These are phyloP conservation scores for Scarus forsteni DNA, from an alignment of 2,797 vertebrate species.

Conservation along the genomic window DNA sequence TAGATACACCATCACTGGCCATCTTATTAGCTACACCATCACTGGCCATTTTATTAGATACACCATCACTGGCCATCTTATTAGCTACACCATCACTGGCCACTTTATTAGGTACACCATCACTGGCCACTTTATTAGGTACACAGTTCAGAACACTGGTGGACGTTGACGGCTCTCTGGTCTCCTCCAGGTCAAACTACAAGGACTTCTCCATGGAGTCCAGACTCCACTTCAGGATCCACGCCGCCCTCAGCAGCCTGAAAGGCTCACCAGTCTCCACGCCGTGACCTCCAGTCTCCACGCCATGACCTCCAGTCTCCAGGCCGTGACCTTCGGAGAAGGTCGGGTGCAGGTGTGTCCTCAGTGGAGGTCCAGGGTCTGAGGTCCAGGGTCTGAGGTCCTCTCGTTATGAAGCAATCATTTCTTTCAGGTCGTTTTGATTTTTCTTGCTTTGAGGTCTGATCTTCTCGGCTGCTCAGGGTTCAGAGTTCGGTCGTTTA, in stretches of 20 bases:
- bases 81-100: too few species aligned
- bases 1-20: too few species aligned
- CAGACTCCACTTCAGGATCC: conserved; percentile 96
- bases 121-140: too few species aligned
- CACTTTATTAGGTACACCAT: too few species aligned
- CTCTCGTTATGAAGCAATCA: not conserved
- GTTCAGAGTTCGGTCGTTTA: too few species aligned
- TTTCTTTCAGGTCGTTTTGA: conserved; percentile 1
- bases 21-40: too few species aligned
- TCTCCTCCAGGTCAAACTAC: conserved; percentile 89
- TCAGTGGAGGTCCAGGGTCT: not conserved
- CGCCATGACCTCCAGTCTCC: conserved; percentile 84
- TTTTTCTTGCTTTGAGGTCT: conserved; percentile 38
- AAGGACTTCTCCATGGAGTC: conserved; percentile 99
- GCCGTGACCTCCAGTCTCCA: conserved; percentile 84
- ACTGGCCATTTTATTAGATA: too few species aligned
- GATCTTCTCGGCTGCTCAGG: not conserved
- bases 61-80: too few species aligned
- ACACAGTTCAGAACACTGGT: too few species aligned
- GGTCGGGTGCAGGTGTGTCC: not conserved
- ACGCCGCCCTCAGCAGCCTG: conserved; percentile 92
- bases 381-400: not conserved
- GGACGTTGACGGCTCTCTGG: too few species aligned
- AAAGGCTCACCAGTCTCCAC: conserved; percentile 84
- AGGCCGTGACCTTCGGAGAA: conserved; percentile 73